Evolutionary conservation across 2,888 invertebrate species (phyloP).

Genomic region (Amiota minor): DNA sequence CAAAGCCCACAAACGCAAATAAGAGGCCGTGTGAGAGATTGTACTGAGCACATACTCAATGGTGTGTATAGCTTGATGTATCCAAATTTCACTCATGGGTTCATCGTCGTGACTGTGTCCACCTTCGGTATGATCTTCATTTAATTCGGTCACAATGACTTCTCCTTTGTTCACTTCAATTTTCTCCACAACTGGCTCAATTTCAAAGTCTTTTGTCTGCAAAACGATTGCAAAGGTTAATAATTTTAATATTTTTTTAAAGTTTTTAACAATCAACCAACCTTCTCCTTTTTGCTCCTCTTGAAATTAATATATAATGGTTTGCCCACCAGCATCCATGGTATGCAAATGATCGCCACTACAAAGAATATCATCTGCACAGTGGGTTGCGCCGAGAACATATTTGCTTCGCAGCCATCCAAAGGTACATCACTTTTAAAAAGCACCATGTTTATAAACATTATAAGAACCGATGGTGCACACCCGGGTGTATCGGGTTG

Average conservation of each 20-base stretch:
- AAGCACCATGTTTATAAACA: conserved; percentile 86
- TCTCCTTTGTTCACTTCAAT: conserved; percentile 60
- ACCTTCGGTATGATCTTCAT: conserved; percentile 72
- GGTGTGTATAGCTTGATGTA: conserved; percentile 95
- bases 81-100: conserved; percentile 89
- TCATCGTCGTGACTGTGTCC: conserved; percentile 76
- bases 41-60: conserved; percentile 97
- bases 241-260: too few relatives aligned
- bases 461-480: conserved; percentile 84
- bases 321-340: conserved; percentile 93
- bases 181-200: conserved; percentile 47
- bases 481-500: conserved; percentile 73
- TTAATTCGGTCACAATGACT: conserved; percentile 51
- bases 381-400: conserved; percentile 81
- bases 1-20: conserved; percentile 95
- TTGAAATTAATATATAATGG: conserved; percentile 83
- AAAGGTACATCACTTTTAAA: conserved; percentile 75
- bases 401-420: conserved; percentile 76
- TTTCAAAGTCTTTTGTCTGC: not conserved
- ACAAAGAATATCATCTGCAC: conserved; percentile 86
- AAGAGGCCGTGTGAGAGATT: conserved; percentile 97
- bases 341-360: conserved; percentile 87
- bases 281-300: conserved; percentile 53
- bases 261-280: not conserved
- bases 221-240: not conserved